Base-by-base conservation (phyloP, 2,888 invertebrate genomes). In the Oasisia sp. region DNA sequence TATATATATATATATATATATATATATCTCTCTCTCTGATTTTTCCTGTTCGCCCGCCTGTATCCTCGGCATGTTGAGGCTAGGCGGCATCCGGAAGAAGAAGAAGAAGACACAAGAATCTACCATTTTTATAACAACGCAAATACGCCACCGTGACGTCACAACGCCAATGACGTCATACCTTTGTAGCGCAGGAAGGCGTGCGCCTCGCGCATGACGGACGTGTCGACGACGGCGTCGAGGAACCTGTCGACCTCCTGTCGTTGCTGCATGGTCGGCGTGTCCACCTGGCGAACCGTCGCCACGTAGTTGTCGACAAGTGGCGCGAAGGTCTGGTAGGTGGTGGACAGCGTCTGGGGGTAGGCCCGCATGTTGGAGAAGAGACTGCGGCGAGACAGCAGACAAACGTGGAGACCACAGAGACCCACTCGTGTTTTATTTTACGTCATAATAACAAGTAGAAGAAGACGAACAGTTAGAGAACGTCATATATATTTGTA, bases 251-350 rank as follows among this genome's bases (percentile, higher is more conserved):
- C 92, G 93, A 95, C 96, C 92, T 96, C 96, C 45, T 94, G 92
- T 19, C 94, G 94, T 93, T 96, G 96, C 50, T 95, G 95, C 50
- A 93, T 92, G 0, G 96, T 96, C 19, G 96, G 95, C 14, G 93
- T 93, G 93, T 96, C 96, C 9, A 94, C 94, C 32, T 94, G 93
- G 0, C 95, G 95, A 90, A 95, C 94, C 92, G 95, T 95, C 92
- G 95, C 93, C 92, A 95, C 95, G 94, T 96, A 96, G 94, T 96
- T 96, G 93, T 96, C 95, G 91, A 96, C 93, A 45, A 96, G 94
- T 9, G 94, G 94, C 89, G 93, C 92, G 94, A 96, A 96, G 27
- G 95, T 96, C 27, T 27, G 74, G 74, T 74, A 74, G 19, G 74
- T 74, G 7, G 74, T 74, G 27, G 74, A 74, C 74, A 74, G 3